A percentile compares a stretch with the other conserved stretches of the same genome.
Evolutionary conservation across 2,113 vertebrate genomes (phyloP).

Genomic region (Thalassarche chlororhynchos): DNA sequence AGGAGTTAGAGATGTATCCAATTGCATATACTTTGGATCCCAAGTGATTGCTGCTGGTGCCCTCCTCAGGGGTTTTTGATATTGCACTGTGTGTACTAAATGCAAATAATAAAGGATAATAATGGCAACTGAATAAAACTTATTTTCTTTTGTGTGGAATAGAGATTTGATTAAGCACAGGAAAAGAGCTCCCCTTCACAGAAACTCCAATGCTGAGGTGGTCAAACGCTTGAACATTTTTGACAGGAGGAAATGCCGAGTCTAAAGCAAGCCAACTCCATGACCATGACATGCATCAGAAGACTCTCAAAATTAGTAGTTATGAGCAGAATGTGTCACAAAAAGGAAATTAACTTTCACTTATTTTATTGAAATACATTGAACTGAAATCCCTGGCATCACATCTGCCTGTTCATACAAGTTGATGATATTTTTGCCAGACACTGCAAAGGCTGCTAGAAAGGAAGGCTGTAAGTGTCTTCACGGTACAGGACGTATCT

Average conservation of each 20-base stretch:
- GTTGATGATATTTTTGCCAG: neutral
- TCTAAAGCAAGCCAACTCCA: neutral
- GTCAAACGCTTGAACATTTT: neutral
- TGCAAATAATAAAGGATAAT: neutral
- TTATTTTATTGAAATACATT: neutral
- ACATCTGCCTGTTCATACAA: neutral
- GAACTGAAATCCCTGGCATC: neutral
- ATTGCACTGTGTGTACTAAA: conserved; percentile 2
- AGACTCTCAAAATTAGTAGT: neutral
- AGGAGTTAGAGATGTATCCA: neutral
- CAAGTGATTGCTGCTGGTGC: conserved; percentile 54
- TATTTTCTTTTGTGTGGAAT: neutral
- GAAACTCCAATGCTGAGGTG: neutral
- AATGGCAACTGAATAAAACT: neutral
- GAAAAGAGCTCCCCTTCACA: neutral
- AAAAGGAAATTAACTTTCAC: neutral
- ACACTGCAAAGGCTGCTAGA: neutral
- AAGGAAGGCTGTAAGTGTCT: neutral
- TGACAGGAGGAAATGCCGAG: neutral
- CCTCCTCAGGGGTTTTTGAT: conserved; percentile 54
- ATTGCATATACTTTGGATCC: neutral
- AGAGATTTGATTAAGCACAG: neutral
- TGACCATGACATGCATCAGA: neutral
- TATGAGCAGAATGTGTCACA: neutral
- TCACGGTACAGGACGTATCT: neutral